These are phyloP conservation scores for Turdus rufiventris DNA, from an alignment of 2,113 vertebrate genomes.

Conservation along the genomic window DNA sequence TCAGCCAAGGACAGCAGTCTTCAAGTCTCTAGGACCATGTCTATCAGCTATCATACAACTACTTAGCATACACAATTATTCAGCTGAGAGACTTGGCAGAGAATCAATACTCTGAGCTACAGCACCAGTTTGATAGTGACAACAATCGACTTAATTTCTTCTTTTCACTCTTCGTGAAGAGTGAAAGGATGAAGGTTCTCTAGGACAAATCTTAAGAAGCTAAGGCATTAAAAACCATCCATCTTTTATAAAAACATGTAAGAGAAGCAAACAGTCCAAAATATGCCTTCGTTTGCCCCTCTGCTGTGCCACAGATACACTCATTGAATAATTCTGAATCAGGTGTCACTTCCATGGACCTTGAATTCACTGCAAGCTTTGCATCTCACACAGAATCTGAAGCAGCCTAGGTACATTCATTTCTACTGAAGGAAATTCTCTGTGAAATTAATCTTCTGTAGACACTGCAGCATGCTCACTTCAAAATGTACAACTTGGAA, in stretches of 20 bases:
- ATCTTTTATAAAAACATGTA: neutral
- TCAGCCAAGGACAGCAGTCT: neutral
- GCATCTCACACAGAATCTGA: neutral
- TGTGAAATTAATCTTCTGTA: neutral
- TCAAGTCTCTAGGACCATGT: neutral
- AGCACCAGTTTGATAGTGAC: neutral
- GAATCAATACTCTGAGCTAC: rapidly evolving
- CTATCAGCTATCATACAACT: neutral
- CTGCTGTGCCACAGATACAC: neutral
- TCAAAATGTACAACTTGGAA: neutral
- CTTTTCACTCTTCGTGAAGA: neutral
- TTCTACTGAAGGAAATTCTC: neutral
- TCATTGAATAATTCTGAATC: neutral
- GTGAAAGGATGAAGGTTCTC: neutral
- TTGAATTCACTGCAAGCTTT: neutral
- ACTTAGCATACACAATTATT: neutral
- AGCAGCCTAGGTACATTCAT: neutral
- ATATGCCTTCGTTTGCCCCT: neutral
- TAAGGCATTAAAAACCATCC: neutral
- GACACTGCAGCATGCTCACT: neutral
- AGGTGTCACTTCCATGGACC: neutral
- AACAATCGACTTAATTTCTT: neutral
- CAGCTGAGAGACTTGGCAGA: neutral
- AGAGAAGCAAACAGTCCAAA: neutral
- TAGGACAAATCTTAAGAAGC: neutral